A percentile compares a stretch with the other conserved stretches of the same genome.
Evolutionary conservation across 2,888 invertebrate genomes (phyloP).

Genomic region (Ceramica pisi): DNA sequence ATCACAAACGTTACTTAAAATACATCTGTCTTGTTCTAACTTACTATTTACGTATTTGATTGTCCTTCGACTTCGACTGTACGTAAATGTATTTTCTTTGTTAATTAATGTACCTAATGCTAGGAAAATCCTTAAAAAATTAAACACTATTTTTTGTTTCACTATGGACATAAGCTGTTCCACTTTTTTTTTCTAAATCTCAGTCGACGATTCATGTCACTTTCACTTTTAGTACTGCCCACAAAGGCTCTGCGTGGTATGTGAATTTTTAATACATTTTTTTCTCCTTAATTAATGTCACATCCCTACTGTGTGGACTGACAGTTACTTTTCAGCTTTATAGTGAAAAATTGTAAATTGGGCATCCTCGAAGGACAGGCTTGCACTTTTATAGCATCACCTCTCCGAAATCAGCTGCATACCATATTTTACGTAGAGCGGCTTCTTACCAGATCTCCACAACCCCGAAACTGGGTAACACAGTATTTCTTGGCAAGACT

Average conservation of each 20-base stretch:
- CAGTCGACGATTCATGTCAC: background rate
- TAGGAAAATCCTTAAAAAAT: background rate
- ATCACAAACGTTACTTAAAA: conserved; percentile 49
- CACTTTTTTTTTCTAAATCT: conserved; percentile 1
- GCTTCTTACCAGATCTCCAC: too few species aligned
- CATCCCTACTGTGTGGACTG: too few species aligned
- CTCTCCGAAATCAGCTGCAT: too few species aligned
- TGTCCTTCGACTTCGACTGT: background rate
- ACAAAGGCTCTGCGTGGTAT: background rate
- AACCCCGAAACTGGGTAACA: too few species aligned
- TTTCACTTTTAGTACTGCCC: background rate
- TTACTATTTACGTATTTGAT: conserved; percentile 11
- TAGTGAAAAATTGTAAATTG: background rate
- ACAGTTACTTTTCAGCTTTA: background rate
- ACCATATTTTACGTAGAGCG: too few species aligned
- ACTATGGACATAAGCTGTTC: background rate
- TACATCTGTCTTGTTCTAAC: conserved; percentile 14
- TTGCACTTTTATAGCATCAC: too few species aligned
- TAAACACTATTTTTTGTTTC: background rate
- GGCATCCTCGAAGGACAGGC: background rate
- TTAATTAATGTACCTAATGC: conserved; percentile 8
- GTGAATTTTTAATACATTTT: too few species aligned
- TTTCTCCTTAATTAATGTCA: too few species aligned
- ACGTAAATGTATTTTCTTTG: background rate
- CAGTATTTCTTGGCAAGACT: too few species aligned